Conservation (phyloP, 2,797 vertebrate genomes). For the Syngnathus rostellatus region DNA sequence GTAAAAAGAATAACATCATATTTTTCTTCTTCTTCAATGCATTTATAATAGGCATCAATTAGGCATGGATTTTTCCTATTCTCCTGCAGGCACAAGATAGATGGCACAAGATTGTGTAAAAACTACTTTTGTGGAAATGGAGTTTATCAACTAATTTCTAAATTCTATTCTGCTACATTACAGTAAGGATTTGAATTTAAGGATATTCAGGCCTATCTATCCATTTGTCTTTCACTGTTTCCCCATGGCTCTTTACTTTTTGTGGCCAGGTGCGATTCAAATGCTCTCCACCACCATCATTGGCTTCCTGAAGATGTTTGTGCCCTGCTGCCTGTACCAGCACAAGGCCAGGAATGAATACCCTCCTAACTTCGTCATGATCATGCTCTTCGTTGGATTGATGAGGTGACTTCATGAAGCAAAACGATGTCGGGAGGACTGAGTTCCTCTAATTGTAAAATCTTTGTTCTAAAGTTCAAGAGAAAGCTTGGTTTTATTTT, state of each 20-base stretch:
- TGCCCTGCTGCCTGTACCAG: conserved; percentile 88
- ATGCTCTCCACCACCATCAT: conserved; percentile 93
- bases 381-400: conserved; percentile 92
- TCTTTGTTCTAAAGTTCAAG: background rate
- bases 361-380: conserved; percentile 90
- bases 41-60: too few species aligned
- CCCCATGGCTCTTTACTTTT: background rate
- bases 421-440: background rate
- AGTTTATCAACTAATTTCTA: too few species aligned
- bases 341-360: conserved; percentile 84
- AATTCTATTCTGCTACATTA: too few species aligned
- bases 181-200: too few species aligned
- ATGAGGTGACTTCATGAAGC: conserved; percentile 73
- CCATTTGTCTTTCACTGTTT: background rate
- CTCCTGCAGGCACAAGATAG: too few species aligned
- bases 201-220: too few species aligned
- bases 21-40: too few species aligned
- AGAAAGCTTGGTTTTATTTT: background rate
- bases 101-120: too few species aligned
- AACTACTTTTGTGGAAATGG: too few species aligned
- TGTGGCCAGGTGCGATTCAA: conserved; percentile 80
- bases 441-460: background rate
- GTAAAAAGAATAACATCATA: too few species aligned
- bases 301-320: conserved; percentile 83
- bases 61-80: too few species aligned